Percentiles rank a stretch among this genome's conserved stretches.
These are phyloP conservation scores for Conger conger DNA, from an alignment of 2,113 vertebrate species.

Conservation along the genomic window DNA sequence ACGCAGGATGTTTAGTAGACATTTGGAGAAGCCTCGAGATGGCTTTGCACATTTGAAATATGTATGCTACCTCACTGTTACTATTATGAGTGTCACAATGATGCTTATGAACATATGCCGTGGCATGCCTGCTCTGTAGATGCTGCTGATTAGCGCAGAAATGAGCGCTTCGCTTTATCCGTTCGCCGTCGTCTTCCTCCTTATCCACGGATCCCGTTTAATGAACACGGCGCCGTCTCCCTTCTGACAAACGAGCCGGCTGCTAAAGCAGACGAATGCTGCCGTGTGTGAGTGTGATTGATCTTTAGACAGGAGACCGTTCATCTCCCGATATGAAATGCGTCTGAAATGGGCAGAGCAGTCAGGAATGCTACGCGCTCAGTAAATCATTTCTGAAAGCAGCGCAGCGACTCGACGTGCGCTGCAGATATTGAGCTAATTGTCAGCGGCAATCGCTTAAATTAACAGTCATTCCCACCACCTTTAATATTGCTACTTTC, in stretches of 20 bases:
- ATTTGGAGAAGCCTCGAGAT: neutral
- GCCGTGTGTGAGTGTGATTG: slow-evolving; percentile 36
- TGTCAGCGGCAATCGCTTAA: slow-evolving; percentile 44
- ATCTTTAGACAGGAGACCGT: slow-evolving; percentile 34
- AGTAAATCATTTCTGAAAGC: slow-evolving; percentile 43
- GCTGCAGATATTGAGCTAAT: slow-evolving; percentile 36
- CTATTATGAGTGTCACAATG: neutral
- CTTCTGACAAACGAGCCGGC: slow-evolving; percentile 38
- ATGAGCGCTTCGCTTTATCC: neutral
- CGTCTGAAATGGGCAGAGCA: slow-evolving; percentile 33
- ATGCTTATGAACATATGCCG: neutral
- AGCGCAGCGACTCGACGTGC: slow-evolving; percentile 24
- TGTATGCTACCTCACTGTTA: neutral
- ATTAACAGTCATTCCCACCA: slow-evolving; percentile 30
- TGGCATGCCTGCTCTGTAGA: neutral
- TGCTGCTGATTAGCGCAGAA: neutral
- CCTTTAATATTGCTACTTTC: slow-evolving; percentile 1
- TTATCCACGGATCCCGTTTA: slow-evolving; percentile 32
- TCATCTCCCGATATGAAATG: slow-evolving; percentile 38
- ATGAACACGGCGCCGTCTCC: slow-evolving; percentile 32
- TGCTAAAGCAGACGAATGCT: slow-evolving; percentile 28
- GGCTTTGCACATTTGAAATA: neutral
- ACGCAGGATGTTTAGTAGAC: too few species aligned
- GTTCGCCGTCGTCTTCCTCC: slow-evolving; percentile 27
- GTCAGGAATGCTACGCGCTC: slow-evolving; percentile 38